Evolutionary conservation across 2,888 invertebrate genomes (phyloP).

Genomic region (Limulus polyphemus): DNA sequence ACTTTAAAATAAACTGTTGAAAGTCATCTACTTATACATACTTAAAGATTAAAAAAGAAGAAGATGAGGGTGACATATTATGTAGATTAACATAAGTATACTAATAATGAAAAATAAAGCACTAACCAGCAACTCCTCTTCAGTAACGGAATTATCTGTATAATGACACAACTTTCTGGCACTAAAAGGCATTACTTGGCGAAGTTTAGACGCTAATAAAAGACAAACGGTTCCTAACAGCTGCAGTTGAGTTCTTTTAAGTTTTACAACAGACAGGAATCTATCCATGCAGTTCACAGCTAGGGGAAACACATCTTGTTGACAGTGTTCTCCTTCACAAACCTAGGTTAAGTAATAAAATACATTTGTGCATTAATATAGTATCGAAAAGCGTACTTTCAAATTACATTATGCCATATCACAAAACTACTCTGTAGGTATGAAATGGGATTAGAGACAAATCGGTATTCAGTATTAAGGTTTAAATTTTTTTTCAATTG

Average conservation of each 20-base stretch:
- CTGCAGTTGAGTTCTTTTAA: conserved; percentile 76
- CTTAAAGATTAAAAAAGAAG: too few species aligned
- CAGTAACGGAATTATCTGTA: conserved; percentile 82
- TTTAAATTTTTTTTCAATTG: too few species aligned
- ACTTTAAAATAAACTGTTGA: too few species aligned
- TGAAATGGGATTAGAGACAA: too few species aligned
- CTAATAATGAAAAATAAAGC: conserved; percentile 3
- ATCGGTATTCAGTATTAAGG: too few species aligned
- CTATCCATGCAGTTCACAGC: conserved; percentile 88
- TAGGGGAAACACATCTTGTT: conserved; percentile 84
- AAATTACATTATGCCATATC: too few species aligned
- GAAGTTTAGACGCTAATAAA: conserved; percentile 80
- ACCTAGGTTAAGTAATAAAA: conserved; percentile 48
- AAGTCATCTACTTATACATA: too few species aligned
- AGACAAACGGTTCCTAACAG: conserved; percentile 82
- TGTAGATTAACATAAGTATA: too few species aligned
- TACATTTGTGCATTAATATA: too few species aligned
- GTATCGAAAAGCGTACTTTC: too few species aligned
- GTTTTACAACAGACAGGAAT: conserved; percentile 69
- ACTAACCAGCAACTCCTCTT: conserved; percentile 66
- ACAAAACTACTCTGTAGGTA: too few species aligned
- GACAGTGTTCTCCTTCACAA: conserved; percentile 82
- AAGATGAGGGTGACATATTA: too few species aligned
- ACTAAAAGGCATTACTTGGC: conserved; percentile 61
- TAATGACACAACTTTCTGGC: conserved; percentile 70